These are phyloP conservation scores for Amiota minor DNA, from an alignment of 2,888 invertebrate species.

Conservation along the genomic window DNA sequence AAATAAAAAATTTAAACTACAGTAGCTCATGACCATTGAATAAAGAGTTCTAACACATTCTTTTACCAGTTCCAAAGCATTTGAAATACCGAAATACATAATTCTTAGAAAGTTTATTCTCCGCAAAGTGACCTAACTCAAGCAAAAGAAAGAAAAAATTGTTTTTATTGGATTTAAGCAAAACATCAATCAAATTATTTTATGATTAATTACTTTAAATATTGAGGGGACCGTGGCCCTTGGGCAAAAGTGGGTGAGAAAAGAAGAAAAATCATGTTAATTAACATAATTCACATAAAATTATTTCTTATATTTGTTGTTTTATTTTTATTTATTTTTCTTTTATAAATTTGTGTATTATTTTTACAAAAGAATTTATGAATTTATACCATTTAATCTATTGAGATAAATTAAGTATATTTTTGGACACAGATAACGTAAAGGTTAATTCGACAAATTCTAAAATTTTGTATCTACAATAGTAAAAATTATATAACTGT, in stretches of 20 bases:
- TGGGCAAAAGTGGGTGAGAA: neutral
- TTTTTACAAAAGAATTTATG: neutral
- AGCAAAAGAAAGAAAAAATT: neutral
- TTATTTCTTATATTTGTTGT: neutral
- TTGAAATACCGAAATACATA: too few species aligned
- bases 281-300: neutral
- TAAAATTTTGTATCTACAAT: too few species aligned
- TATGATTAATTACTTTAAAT: neutral
- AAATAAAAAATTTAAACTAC: too few species aligned
- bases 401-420: neutral
- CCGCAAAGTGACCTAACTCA: constrained; percentile 2
- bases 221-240: neutral
- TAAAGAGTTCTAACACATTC: too few species aligned
- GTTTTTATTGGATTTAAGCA: neutral
- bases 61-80: too few species aligned
- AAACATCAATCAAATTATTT: constrained; percentile 6
- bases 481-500: too few species aligned
- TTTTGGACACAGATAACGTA: too few species aligned
- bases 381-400: neutral
- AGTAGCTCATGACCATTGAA: too few species aligned
- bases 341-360: neutral
- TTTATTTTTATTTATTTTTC: neutral
- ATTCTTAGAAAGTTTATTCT: too few species aligned
- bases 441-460: too few species aligned
- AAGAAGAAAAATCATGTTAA: neutral